These are phyloP conservation scores for Eustalomyia histrio DNA, from an alignment of 2,888 invertebrate genomes.

Conservation along the genomic window DNA sequence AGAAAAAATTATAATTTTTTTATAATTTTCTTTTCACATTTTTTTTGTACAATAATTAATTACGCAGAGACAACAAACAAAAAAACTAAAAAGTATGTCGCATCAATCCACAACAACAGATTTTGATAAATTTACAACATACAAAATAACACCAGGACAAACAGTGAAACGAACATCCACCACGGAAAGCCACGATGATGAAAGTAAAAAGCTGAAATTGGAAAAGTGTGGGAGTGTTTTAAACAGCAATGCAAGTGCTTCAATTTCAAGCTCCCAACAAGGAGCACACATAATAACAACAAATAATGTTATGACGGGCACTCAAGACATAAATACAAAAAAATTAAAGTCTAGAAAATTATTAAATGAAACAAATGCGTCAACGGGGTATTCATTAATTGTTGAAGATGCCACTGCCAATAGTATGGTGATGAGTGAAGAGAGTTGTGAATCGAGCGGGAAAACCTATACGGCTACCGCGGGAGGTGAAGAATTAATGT, in stretches of 20 bases:
- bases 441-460: conserved; percentile 45
- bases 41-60: conserved; percentile 53
- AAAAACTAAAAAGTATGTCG: conserved; percentile 46
- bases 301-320: conserved; percentile 42
- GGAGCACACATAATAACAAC: conserved; percentile 27
- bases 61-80: conserved; percentile 25
- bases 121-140: conserved; percentile 61
- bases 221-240: conserved; percentile 64
- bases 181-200: conserved; percentile 64
- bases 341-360: conserved; percentile 54
- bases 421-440: conserved; percentile 45
- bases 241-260: conserved; percentile 36
- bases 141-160: conserved; percentile 57
- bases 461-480: conserved; percentile 45
- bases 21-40: conserved; percentile 58
- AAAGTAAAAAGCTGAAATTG: conserved; percentile 62
- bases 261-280: conserved; percentile 31
- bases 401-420: conserved; percentile 52
- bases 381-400: conserved; percentile 54
- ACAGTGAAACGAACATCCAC: conserved; percentile 61
- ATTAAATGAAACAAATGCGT: conserved; percentile 43
- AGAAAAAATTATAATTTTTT: conserved; percentile 58
- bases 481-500: conserved; percentile 52
- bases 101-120: conserved; percentile 58
- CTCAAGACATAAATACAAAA: conserved; percentile 42